Base-by-base conservation (phyloP, 2,113 vertebrate species). In the Dromas ardeola region DNA sequence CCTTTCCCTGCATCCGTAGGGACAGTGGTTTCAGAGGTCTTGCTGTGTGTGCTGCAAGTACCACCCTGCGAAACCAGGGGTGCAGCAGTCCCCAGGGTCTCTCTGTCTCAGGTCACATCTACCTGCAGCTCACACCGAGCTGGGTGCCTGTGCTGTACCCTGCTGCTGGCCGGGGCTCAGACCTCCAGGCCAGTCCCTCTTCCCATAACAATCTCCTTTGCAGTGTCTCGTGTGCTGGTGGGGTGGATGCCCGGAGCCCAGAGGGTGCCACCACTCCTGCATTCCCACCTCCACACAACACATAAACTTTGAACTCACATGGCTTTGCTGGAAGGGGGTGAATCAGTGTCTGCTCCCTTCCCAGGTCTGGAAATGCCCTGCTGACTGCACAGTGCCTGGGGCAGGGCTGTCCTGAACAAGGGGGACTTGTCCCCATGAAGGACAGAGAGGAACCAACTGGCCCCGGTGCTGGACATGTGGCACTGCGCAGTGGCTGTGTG, bases 361-460 rank as follows among this genome's bases (percentile, higher is more conserved):
- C 40, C 38, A 32, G 38, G 29, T 47, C 58, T 77, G 89, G 53
- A 71, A 67, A 23, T 29, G 6, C 70, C 34, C 38, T 2, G 3
- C 53, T 81, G 81, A 13, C 15, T 15, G 40, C 73, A 84, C 55
- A 73, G 77, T 2, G 1, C 11, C 50, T 42, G 18, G 49, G 38
- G 6, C 42, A 53, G 52, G 40, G n/a, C 65, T 50, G 32, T 49
- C 25, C 61, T 71, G 65, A 66, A 52, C 30, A 42, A 2, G 4
- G 3, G 9, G 4, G 5, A 11, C 71, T n/a, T 0, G 0, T 61
- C 34, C 29, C 30, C n/a, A 13, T 3, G 2, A 20, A 34, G 77
- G 45, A 43, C 15, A 55, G 38, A 58, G 66, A 69, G 47, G 11
- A 47, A 47, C n/a, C 1, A 1, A 15, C 10, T 3, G 6, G 59